phyloP scores from a whole-genome alignment of 2,888 invertebrate species.

The Automeris io region DNA sequence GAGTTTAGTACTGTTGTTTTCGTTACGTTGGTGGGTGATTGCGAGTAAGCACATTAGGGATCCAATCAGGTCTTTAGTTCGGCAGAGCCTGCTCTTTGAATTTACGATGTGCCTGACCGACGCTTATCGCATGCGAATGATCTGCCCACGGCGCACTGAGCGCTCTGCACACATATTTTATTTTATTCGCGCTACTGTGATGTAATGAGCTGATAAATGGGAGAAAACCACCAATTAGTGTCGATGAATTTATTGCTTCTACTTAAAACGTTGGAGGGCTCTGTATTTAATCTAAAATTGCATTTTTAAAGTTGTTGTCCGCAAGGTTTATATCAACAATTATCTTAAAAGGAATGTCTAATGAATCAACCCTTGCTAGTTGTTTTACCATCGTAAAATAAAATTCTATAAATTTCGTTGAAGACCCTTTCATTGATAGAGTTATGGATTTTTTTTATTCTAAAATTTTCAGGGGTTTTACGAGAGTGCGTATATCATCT shows the following conservation, averaged over 20 bases:
- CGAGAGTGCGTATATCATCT: no score
- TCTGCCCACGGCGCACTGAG: constrained; percentile 73
- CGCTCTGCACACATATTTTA: constrained; percentile 75
- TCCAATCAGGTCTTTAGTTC: constrained; percentile 73
- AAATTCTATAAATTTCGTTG: no score
- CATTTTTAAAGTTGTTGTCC: constrained; percentile 49
- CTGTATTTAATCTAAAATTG: constrained; percentile 69
- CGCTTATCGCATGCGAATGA: constrained; percentile 76
- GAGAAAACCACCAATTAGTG: constrained; percentile 78
- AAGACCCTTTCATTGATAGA: no score
- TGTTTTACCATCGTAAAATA: no score
- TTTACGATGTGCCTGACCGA: constrained; percentile 76
- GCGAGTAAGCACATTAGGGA: constrained; percentile 60
- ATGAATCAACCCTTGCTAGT: no score
- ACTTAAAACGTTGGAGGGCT: constrained; percentile 76
- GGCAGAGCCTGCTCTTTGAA: constrained; percentile 72
- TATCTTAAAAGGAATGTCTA: background rate
- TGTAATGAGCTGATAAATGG: constrained; percentile 78
- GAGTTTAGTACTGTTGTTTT: background rate
- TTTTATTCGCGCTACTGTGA: constrained; percentile 78
- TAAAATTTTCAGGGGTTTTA: no score
- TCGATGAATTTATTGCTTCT: constrained; percentile 78
- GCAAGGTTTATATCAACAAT: constrained; percentile 19
- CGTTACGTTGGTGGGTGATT: constrained; percentile 11
- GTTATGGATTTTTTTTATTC: no score